Base-by-base conservation (phyloP, 2,797 vertebrate species). In the Naso thynnoides region DNA sequence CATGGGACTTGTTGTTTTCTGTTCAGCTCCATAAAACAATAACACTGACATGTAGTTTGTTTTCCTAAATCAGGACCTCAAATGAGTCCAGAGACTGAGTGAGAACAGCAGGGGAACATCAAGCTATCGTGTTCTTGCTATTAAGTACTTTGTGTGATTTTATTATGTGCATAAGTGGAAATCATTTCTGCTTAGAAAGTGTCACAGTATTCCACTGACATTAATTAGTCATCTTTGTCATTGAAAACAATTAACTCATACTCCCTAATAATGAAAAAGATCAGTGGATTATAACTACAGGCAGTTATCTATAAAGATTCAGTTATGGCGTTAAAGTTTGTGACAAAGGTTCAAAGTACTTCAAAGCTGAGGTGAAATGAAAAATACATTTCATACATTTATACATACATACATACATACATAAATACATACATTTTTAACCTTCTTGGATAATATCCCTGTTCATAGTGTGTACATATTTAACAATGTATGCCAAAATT, bases 1-100 rank as follows among this genome's bases (percentile, higher is more conserved):
- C 73, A 52, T 78, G 86, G 84, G 88, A 86, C 76, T 74, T 36
- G 52, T 36, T 92, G 91, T 93, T 91, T 91, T 87, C 86, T 70
- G 90, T 91, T 93, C 76, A 71, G 86, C 91, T 87, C 68, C 14
- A 64, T 77, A 53, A 88, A 79, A 86, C 86, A 83, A 80, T 68
- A 89, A 72, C 78, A 67, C 72, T 86, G 90, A 84, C 88, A 75
- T 79, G 80, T 44, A 58, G 66, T 57, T 79, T 74, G 56, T 53
- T 67, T 85, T 84, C 80, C 69, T 71, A 70, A 88, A 86, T 85
- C 64, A 57, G 67, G 79, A 64, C 76, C 77, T 81, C 64, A 79
- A 61, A 85, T 64, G 81, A 89, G 79, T 76, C 81, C 81, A 57
- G 71, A 72, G 82, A 78, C 79, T 19, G 70, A 81, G 58, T 63